A percentile compares a stretch with the other conserved stretches of the same genome.
Evolutionary conservation across 2,113 vertebrate species (phyloP).

Genomic region (Malurus alboscapulatus): DNA sequence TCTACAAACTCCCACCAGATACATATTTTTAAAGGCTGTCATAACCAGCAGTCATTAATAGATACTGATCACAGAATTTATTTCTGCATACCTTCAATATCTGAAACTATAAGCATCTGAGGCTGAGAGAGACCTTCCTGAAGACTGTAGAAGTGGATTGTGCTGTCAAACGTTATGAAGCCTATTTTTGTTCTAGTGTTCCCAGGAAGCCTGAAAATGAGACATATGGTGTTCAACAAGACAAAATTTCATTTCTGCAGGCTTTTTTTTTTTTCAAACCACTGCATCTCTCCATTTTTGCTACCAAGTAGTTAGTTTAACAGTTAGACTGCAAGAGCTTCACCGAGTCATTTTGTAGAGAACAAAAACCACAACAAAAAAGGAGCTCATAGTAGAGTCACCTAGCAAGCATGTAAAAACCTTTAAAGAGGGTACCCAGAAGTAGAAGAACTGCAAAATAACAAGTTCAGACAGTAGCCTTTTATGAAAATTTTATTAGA

Average conservation of each 20-base stretch:
- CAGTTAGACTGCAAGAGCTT: not conserved
- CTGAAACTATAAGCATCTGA: constrained; percentile 97
- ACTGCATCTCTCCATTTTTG: not conserved
- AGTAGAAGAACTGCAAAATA: not conserved
- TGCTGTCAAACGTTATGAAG: constrained; percentile 97
- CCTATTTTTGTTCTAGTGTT: constrained; percentile 96
- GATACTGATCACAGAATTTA: not conserved
- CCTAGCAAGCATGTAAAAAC: not conserved
- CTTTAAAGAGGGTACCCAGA: not conserved
- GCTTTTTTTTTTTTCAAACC: not conserved
- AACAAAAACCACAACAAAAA: not conserved
- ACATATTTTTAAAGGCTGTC: not conserved
- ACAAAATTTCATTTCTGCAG: constrained; percentile 19
- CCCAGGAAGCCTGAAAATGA: constrained; percentile 87
- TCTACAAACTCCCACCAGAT: not conserved
- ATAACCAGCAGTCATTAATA: constrained; percentile 12
- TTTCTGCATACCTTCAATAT: constrained; percentile 89
- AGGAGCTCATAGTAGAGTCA: not conserved
- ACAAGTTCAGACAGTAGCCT: not conserved
- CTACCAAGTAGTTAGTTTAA: not conserved
- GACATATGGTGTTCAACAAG: constrained; percentile 57
- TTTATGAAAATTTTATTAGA: not conserved
- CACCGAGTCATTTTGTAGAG: not conserved
- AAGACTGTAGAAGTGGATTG: constrained; percentile 97
- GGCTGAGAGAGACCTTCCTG: constrained; percentile 97